phyloP scores from a whole-genome alignment of 2,888 invertebrate genomes.

The Leptinotarsa juncta region DNA sequence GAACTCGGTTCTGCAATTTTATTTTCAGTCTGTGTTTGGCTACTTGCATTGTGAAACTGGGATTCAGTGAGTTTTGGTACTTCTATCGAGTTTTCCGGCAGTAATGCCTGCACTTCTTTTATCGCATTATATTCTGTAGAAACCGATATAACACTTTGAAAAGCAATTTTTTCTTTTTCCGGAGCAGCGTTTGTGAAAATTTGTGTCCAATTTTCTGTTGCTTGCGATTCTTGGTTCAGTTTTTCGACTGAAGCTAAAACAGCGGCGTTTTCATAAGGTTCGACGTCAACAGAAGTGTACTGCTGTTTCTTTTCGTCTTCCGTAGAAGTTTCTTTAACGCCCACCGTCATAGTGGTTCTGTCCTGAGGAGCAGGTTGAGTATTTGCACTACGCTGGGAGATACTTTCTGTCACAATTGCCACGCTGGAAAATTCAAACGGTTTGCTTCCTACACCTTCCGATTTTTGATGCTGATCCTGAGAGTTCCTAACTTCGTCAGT shows the following conservation, averaged over 20 bases:
- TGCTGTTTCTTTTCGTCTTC: background rate
- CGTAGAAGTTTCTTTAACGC: background rate
- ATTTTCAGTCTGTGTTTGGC: constrained; percentile 1
- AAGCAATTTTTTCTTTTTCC: background rate
- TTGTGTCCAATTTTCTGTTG: background rate
- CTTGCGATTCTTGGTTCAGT: background rate
- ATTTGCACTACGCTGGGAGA: background rate
- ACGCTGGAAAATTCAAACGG: background rate
- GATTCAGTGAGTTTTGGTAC: background rate
- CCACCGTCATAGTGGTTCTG: background rate
- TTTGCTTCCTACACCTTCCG: background rate
- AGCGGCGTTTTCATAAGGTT: background rate
- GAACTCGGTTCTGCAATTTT: background rate
- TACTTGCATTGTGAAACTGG: background rate
- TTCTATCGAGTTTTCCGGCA: background rate
- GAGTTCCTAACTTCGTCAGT: background rate
- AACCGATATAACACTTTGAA: background rate
- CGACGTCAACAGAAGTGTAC: background rate
- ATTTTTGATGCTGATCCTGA: background rate
- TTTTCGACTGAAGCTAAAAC: background rate
- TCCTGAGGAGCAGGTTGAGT: background rate
- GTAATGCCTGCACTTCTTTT: background rate
- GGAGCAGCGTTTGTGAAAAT: background rate
- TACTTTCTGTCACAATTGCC: background rate
- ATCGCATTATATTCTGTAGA: background rate